These are phyloP conservation scores for Psilopogon haemacephalus DNA, from an alignment of 2,113 vertebrate genomes.

Conservation along the genomic window DNA sequence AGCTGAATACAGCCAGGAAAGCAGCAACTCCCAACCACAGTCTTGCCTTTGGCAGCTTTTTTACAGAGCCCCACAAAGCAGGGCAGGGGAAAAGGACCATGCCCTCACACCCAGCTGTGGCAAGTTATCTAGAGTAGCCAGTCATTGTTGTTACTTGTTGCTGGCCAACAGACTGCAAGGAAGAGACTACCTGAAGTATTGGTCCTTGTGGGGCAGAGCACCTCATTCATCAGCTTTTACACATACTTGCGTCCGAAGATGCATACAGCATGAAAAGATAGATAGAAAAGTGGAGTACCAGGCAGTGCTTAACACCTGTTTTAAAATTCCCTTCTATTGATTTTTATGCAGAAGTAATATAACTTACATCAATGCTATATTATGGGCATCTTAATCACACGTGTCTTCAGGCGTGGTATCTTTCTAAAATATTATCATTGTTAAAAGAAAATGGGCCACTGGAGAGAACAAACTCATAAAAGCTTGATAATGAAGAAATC, in stretches of 20 bases:
- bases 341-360: background rate
- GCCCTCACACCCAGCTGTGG: background rate
- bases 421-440: background rate
- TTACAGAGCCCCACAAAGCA: fast-evolving
- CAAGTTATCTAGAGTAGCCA: background rate
- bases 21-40: background rate
- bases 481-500: background rate
- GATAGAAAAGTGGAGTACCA: background rate
- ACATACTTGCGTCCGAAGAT: background rate
- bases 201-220: background rate
- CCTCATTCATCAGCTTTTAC: background rate
- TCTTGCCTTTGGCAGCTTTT: background rate
- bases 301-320: background rate
- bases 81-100: background rate
- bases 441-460: background rate
- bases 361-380: background rate
- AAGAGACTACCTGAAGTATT: background rate
- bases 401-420: background rate
- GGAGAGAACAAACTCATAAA: background rate
- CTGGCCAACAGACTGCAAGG: background rate
- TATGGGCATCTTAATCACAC: background rate
- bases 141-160: background rate
- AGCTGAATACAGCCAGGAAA: background rate
- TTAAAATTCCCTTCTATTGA: background rate
- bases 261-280: background rate